Conservation (phyloP, 92 coral and sea anemone genomes). For the Meandrina meandrites region DNA sequence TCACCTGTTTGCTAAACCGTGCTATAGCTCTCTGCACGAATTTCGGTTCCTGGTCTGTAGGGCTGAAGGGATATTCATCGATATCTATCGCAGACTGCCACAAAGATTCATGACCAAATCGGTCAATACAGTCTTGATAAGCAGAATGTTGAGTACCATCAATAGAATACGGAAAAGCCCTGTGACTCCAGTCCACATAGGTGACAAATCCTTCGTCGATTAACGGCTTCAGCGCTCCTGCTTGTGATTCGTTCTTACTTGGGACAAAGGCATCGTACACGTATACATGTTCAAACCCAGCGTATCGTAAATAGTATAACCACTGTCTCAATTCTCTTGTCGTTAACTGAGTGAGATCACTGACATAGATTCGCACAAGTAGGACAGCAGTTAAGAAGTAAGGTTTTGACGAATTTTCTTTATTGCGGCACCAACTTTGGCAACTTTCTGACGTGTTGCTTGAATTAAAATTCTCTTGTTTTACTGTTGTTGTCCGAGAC, state of each 20-base stretch:
- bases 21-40: constrained; percentile 42
- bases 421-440: constrained; percentile 57
- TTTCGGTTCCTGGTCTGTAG: constrained; percentile 31
- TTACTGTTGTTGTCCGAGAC: not conserved
- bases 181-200: constrained; percentile 66
- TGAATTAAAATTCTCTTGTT: not conserved
- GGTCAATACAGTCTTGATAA: constrained; percentile 52
- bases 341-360: constrained; percentile 55
- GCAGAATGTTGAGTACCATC: constrained; percentile 62
- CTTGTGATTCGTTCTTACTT: constrained; percentile 56
- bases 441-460: constrained; percentile 13
- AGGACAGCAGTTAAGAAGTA: constrained; percentile 73
- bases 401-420: constrained; percentile 44
- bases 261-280: constrained; percentile 66
- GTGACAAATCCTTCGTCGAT: constrained; percentile 67
- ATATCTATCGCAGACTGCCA: constrained; percentile 69
- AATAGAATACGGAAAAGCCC: constrained; percentile 62
- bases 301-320: constrained; percentile 60
- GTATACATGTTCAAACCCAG: constrained; percentile 66
- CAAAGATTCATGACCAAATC: constrained; percentile 37
- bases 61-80: constrained; percentile 68
- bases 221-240: constrained; percentile 42
- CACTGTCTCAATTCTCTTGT: constrained; percentile 69
- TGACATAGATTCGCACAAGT: constrained; percentile 57
- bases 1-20: constrained; percentile 11